A percentile compares a stretch with the other conserved stretches of the same genome.
These are phyloP conservation scores for Pyxicephalus adspersus DNA, from an alignment of 2,113 vertebrate species.

Conservation along the genomic window DNA sequence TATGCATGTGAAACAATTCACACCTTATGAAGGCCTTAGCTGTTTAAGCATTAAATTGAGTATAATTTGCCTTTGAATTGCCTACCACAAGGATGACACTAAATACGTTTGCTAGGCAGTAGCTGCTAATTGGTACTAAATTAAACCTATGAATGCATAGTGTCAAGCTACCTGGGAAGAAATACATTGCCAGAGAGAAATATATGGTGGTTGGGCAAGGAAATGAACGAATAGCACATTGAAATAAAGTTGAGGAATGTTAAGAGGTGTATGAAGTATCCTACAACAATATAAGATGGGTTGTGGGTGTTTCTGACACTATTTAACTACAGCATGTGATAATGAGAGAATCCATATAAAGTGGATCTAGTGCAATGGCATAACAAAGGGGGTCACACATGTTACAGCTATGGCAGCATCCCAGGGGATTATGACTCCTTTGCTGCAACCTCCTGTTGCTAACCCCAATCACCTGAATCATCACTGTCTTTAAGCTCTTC, in stretches of 20 bases:
- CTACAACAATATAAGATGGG: conserved; percentile 11
- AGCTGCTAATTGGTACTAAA: conserved; percentile 50
- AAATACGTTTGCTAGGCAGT: conserved; percentile 47
- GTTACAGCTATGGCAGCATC: too few species aligned
- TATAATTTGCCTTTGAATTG: conserved; percentile 55
- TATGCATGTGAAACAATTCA: conserved; percentile 33
- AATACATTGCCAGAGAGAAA: background rate
- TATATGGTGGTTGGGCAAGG: conserved; percentile 20
- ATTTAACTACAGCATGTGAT: background rate
- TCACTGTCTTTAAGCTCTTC: too few species aligned
- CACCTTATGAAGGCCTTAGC: conserved; percentile 41
- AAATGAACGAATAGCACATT: conserved; percentile 37
- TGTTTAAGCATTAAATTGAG: conserved; percentile 44
- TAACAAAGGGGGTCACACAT: too few species aligned
- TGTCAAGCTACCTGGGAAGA: conserved; percentile 30
- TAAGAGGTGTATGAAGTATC: background rate
- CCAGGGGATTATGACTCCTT: too few species aligned
- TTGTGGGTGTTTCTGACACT: background rate
- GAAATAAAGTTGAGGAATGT: conserved; percentile 26
- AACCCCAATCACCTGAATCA: too few species aligned
- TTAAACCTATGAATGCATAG: conserved; percentile 46
- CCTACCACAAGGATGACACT: conserved; percentile 8
- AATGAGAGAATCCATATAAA: too few species aligned
- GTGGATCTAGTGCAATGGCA: too few species aligned
- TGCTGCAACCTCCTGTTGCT: too few species aligned